Conservation (phyloP, 2,113 vertebrate genomes). For the Hippopotamus amphibius region DNA sequence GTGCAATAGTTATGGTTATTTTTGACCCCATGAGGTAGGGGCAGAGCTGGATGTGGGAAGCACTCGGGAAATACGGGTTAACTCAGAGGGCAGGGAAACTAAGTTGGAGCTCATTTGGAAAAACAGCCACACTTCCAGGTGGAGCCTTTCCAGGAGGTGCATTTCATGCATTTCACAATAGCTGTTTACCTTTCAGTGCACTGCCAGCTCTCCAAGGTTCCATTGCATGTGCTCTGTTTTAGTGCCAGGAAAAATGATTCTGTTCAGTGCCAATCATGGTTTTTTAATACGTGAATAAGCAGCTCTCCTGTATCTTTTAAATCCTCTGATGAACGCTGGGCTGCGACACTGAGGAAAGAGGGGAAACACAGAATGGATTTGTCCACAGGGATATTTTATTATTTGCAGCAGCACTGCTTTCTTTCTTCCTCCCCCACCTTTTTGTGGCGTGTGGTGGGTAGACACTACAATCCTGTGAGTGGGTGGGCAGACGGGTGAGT, state of each 20-base stretch:
- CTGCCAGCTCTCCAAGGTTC: background rate
- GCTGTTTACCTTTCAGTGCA: background rate
- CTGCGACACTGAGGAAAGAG: background rate
- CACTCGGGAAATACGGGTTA: background rate
- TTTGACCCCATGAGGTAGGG: background rate
- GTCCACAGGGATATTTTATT: background rate
- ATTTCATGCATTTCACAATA: background rate
- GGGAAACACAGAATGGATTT: background rate
- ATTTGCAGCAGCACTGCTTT: background rate
- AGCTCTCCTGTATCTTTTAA: background rate
- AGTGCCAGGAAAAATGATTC: background rate
- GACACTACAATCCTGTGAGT: slow-evolving; percentile 72
- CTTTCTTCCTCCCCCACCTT: too few species aligned
- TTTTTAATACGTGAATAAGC: background rate
- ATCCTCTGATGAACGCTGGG: background rate
- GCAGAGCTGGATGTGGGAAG: background rate
- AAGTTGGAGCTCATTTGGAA: background rate
- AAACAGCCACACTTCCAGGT: fast-evolving
- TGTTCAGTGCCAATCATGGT: background rate
- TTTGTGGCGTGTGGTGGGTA: background rate
- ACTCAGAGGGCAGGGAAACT: background rate
- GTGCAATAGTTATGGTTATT: fast-evolving
- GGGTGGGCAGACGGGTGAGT: slow-evolving; percentile 80
- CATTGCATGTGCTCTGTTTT: background rate
- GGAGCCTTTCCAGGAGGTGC: background rate